Conservation (phyloP, 2,888 invertebrate species). For the Leucozona laternaria region DNA sequence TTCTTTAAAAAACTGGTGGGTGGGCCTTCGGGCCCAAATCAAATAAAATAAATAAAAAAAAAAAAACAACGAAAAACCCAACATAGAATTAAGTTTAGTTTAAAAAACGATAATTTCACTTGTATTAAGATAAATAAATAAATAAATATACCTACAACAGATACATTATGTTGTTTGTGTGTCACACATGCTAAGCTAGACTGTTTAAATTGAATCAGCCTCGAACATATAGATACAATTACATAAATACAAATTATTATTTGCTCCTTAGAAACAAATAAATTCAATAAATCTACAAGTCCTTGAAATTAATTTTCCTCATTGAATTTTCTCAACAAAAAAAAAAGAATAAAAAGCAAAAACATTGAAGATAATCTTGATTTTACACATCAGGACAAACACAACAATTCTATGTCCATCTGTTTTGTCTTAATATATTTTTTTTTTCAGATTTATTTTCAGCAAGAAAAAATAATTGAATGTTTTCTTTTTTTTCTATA, state of each 20-base stretch:
- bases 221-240: background rate
- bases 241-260: background rate
- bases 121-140: no score
- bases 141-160: no score
- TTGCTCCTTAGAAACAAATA: background rate
- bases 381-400: background rate
- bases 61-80: no score
- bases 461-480: background rate
- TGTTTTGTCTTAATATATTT: background rate
- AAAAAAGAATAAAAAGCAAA: background rate
- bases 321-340: background rate
- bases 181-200: background rate
- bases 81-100: no score
- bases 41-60: no score
- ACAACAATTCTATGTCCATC: background rate
- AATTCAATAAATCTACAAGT: conserved; percentile 1
- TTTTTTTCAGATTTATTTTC: background rate
- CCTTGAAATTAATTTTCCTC: background rate
- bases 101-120: no score
- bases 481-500: background rate
- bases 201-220: background rate
- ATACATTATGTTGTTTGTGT: no score
- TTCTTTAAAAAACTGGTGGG: no score
- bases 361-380: background rate
- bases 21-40: no score